Evolutionary conservation across 2,113 vertebrate species (phyloP), one percentile per base, ranked within the genome.

Genomic region (Clarias gariepinus): DNA sequence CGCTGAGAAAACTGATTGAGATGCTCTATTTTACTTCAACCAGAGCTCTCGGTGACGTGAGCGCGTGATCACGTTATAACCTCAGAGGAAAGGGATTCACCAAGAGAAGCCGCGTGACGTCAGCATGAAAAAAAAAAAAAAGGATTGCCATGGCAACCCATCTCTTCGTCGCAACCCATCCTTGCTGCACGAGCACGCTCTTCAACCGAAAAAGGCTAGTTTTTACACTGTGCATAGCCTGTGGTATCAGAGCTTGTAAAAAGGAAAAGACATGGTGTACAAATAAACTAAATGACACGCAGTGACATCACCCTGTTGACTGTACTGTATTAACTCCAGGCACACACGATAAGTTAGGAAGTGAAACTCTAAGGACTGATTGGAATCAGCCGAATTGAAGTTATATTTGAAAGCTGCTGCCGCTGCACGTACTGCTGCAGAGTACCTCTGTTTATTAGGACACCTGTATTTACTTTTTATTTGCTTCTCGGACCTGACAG

Each of bases 141-240:
- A 53, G 85, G n/a, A 94, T 95, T 91, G 91, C 93, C 93, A 94
- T 95, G 93, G 94, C 92, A 95, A 95, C 93, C 89, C 55, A 86
- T 92, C 90, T 94, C 87, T 90, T 91, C 91, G 85, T 90, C 90
- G 86, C 86, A 83, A 86, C 30, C 90, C 88, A 90, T 92, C 89
- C 86, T 83, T 88, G 57, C 73, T 84, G 87, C 85, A 91, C 91
- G 63, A 73, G 87, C 85, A 91, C 90, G 64, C 87, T 88, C 19
- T 36, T 41, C 9, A 57, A 76, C 63, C 30, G 36, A 79, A n/a
- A 11, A 81, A 66, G 19, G 41, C 41, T 63, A 23, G 52, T n/a
- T 81, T 21, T 63, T 15, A 63, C 63, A 80, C 28, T 25, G 64
- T 52, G 23, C 25, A 25, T 69, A 23, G 23, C 63, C 28, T 19